Conservation (phyloP, 2,113 vertebrate genomes). For the Percina caprodes region DNA sequence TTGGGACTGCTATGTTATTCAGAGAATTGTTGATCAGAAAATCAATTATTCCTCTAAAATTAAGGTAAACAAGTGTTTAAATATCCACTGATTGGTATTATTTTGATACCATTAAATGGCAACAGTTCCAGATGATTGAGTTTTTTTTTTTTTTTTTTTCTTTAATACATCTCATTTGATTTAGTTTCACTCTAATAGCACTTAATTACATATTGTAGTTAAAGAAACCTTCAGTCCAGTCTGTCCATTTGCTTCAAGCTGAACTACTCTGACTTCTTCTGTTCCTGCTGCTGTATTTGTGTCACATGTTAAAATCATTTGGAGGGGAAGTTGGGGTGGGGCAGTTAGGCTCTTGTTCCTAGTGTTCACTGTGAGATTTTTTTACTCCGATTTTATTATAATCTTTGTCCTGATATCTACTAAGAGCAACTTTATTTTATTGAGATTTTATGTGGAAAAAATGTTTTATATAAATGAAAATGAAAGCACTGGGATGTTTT, state of each 20-base stretch:
- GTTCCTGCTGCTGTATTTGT: slow-evolving; percentile 74
- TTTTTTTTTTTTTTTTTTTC: slow-evolving; percentile 28
- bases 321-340: slow-evolving; percentile 23
- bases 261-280: slow-evolving; percentile 41
- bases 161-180: slow-evolving; percentile 15
- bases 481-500: slow-evolving; percentile 63
- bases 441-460: slow-evolving; percentile 77
- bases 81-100: slow-evolving; percentile 13
- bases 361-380: slow-evolving; percentile 81
- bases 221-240: slow-evolving; percentile 27
- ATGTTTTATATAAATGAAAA: slow-evolving; percentile 75
- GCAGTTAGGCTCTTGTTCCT: slow-evolving; percentile 67
- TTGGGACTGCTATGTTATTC: slow-evolving; percentile 25
- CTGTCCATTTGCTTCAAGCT: slow-evolving; percentile 23
- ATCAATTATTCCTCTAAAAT: slow-evolving; percentile 31
- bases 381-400: slow-evolving; percentile 73
- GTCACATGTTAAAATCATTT: slow-evolving; percentile 49
- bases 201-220: slow-evolving; percentile 8
- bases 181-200: slow-evolving; percentile 7
- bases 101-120: slow-evolving; percentile 18
- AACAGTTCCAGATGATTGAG: slow-evolving; percentile 5
- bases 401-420: slow-evolving; percentile 76
- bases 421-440: slow-evolving; percentile 82
- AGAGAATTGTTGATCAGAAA: slow-evolving; percentile 7
- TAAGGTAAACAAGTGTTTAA: not conserved